A percentile compares a stretch with the other conserved stretches of the same genome.
Conservation (phyloP, 2,888 invertebrate genomes). For the Exephanes ischioxanthus region DNA sequence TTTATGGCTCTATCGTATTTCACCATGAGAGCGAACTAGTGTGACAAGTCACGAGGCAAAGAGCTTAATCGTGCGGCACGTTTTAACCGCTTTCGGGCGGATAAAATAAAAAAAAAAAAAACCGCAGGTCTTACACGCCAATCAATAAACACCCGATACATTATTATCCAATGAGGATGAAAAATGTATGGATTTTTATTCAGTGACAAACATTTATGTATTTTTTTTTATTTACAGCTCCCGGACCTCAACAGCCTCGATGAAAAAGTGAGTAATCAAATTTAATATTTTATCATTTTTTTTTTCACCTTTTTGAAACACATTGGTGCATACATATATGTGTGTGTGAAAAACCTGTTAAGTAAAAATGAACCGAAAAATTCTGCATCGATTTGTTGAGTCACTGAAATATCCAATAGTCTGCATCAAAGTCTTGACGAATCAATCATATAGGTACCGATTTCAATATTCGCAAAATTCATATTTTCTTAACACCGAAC, state of each 20-base stretch:
- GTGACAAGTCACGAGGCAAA: not conserved
- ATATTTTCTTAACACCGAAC: too few relatives aligned
- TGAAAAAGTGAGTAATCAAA: constrained; percentile 81
- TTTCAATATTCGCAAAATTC: not conserved
- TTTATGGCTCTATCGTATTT: not conserved
- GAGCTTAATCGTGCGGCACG: not conserved
- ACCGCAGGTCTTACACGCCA: not conserved
- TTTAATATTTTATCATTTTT: constrained; percentile 10
- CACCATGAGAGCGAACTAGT: constrained; percentile 6
- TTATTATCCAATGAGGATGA: not conserved
- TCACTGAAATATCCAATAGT: not conserved
- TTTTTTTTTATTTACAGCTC: constrained; percentile 77
- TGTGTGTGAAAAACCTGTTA: too few relatives aligned
- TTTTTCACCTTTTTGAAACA: not conserved
- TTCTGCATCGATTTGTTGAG: not conserved
- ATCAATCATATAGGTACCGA: constrained; percentile 7
- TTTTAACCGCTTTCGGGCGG: not conserved
- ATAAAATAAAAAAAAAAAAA: not conserved
- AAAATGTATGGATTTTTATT: not conserved
- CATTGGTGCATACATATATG: not conserved
- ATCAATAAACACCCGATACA: not conserved
- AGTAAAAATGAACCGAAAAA: not conserved
- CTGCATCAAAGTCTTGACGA: not conserved
- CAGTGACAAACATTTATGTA: constrained; percentile 23
- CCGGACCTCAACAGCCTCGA: constrained; percentile 82